Conservation (phyloP, 1,140 invertebrate species). For the Zaprionus inermis region DNA sequence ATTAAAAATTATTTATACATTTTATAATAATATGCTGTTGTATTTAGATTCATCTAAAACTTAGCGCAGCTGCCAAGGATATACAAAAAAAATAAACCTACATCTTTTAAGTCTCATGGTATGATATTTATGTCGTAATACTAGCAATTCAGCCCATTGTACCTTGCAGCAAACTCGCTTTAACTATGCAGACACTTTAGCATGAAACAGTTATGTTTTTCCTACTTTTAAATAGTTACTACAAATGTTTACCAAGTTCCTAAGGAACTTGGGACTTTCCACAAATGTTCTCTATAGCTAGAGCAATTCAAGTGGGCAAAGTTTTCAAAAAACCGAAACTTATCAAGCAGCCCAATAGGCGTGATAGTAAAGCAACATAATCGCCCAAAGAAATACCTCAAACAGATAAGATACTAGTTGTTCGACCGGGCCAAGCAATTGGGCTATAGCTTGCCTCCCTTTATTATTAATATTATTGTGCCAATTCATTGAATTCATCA, state of each 20-base stretch:
- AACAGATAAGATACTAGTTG: slow-evolving; percentile 36
- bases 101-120: too few relatives aligned
- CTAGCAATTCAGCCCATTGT: too few relatives aligned
- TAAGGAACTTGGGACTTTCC: background rate
- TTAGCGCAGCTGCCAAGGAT: too few relatives aligned
- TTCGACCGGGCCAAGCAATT: background rate
- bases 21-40: too few relatives aligned
- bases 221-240: background rate
- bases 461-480: background rate
- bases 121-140: too few relatives aligned
- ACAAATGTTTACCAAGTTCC: background rate
- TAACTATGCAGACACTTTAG: background rate
- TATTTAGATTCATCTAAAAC: too few relatives aligned
- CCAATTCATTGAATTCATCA: slow-evolving; percentile 6
- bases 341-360: slow-evolving; percentile 16
- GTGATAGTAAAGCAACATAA: slow-evolving; percentile 34
- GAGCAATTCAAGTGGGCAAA: slow-evolving; percentile 23
- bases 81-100: too few relatives aligned
- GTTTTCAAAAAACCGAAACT: slow-evolving; percentile 2
- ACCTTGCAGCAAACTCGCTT: too few relatives aligned
- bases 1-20: too few relatives aligned
- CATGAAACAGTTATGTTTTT: background rate
- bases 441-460: background rate
- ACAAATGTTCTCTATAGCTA: background rate
- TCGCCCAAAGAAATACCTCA: background rate